Conservation (phyloP, 2,797 vertebrate species). For the Gymnopithys bicolor region DNA sequence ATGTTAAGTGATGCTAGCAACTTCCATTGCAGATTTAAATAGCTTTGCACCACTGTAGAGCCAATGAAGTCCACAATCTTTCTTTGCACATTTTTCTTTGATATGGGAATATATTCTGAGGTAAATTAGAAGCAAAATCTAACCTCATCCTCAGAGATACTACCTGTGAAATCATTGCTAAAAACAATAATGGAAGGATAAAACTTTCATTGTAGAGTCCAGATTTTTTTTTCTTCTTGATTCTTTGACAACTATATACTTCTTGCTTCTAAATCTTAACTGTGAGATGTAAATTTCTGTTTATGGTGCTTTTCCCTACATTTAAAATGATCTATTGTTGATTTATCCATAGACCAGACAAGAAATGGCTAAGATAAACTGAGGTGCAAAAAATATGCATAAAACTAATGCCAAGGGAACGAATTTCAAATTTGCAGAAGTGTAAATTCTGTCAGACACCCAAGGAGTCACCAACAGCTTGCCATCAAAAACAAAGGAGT, state of each 20-base stretch:
- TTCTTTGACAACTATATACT: not conserved
- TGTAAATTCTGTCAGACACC: not conserved
- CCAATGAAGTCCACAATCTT: not conserved
- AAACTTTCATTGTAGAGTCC: not conserved
- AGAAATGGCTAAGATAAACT: constrained; percentile 4
- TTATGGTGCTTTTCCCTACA: not conserved
- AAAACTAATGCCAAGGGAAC: constrained; percentile 2
- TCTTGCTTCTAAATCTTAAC: constrained; percentile 11
- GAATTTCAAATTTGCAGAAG: not conserved
- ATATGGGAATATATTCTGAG: not conserved
- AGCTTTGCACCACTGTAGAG: not conserved
- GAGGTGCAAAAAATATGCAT: constrained; percentile 16
- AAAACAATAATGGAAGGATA: not conserved
- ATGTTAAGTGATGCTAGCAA: not conserved
- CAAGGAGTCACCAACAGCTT: not conserved
- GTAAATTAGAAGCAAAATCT: not conserved
- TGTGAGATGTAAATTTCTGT: constrained; percentile 13
- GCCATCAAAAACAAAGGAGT: not conserved
- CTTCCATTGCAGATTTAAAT: not conserved
- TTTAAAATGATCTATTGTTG: not conserved
- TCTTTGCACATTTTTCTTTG: not conserved
- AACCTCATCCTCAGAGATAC: not conserved
- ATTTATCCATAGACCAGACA: not conserved
- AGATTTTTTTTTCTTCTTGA: not conserved
- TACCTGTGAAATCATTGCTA: not conserved